These are phyloP conservation scores for Isichthys henryi DNA, from an alignment of 2,113 vertebrate genomes.

Conservation along the genomic window DNA sequence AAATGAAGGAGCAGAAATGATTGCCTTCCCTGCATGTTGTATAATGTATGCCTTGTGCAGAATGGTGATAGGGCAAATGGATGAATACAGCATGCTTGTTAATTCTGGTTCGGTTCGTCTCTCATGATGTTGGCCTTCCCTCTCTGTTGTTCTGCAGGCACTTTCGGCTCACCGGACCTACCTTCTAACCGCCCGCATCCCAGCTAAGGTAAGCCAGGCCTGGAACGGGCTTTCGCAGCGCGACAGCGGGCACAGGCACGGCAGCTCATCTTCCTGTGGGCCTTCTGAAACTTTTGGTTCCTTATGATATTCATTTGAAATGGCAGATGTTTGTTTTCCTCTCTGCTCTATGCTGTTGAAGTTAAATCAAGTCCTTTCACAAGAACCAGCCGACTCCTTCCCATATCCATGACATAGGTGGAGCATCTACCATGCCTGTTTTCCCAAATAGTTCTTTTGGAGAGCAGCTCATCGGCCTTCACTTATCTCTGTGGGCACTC, in stretches of 20 bases:
- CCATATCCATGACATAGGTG: background rate
- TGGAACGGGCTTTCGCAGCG: background rate
- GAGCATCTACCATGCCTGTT: background rate
- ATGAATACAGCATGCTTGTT: background rate
- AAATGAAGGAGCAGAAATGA: background rate
- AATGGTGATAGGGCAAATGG: background rate
- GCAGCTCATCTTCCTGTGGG: background rate
- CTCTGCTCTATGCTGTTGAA: background rate
- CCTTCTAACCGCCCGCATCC: slow-evolving; percentile 82
- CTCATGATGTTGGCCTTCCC: slow-evolving; percentile 4
- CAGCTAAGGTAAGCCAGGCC: slow-evolving; percentile 77
- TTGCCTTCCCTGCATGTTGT: background rate
- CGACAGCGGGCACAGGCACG: background rate
- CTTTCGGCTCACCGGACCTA: slow-evolving; percentile 83
- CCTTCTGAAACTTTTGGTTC: background rate
- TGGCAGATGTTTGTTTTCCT: background rate
- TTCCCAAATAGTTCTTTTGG: background rate
- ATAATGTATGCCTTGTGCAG: background rate
- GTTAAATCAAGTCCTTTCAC: background rate
- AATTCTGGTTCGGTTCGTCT: background rate
- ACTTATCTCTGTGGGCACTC: background rate
- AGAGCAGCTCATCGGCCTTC: background rate
- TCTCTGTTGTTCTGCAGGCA: slow-evolving; percentile 60
- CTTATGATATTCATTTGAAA: background rate
- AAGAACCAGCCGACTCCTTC: background rate